phyloP scores from a whole-genome alignment of 2,888 invertebrate species.

The Troides aeacus region DNA sequence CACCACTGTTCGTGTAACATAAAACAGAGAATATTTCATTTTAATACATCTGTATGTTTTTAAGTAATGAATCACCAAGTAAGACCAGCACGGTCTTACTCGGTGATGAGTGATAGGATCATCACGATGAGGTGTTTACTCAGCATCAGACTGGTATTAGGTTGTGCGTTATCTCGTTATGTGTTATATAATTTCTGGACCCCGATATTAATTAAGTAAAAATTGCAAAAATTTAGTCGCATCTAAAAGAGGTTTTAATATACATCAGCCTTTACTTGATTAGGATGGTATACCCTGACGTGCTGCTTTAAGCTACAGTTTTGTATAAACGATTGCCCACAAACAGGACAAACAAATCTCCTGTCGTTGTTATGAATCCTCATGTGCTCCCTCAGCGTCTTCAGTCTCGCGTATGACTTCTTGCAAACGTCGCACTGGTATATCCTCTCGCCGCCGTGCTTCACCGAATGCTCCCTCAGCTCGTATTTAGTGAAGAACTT shows the following conservation, averaged over 20 bases:
- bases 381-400: slow-evolving; percentile 73
- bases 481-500: slow-evolving; percentile 79
- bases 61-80: background rate
- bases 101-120: too few relatives aligned
- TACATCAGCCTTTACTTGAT: slow-evolving; percentile 52
- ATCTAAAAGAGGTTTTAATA: slow-evolving; percentile 35
- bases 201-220: too few relatives aligned
- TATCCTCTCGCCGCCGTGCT: slow-evolving; percentile 76
- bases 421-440: slow-evolving; percentile 78
- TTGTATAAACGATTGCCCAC: slow-evolving; percentile 69
- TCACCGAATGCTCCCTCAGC: slow-evolving; percentile 76
- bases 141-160: too few relatives aligned
- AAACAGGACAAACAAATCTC: slow-evolving; percentile 63
- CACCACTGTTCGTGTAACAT: too few relatives aligned
- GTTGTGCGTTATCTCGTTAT: too few relatives aligned
- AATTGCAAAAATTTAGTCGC: too few relatives aligned
- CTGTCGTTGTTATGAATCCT: slow-evolving; percentile 71
- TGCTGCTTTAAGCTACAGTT: slow-evolving; percentile 72
- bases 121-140: too few relatives aligned
- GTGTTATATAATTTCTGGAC: too few relatives aligned
- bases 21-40: too few relatives aligned
- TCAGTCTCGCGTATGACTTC: slow-evolving; percentile 69
- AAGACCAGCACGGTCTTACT: background rate
- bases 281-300: slow-evolving; percentile 68
- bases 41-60: too few relatives aligned